Base-by-base conservation (phyloP, 2,113 vertebrate genomes). In the Gambusia holbrooki region DNA sequence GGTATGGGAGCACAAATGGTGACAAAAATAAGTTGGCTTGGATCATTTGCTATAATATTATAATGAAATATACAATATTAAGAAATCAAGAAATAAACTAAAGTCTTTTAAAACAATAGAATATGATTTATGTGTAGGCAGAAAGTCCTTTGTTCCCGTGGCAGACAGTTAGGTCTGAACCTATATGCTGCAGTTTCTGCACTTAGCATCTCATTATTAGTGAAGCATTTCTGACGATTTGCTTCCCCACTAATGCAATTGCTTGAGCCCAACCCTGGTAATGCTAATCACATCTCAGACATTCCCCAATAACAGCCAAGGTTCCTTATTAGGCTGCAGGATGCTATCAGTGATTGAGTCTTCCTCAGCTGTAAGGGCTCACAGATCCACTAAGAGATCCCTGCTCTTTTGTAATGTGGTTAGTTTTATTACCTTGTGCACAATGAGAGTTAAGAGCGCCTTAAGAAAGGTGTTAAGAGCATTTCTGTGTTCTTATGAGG, bases 401-500 rank as follows among this genome's bases (percentile, higher is more conserved):
- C 54, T 71, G 77, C 74, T 85, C 80, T 77, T 84, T 84, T 58
- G 69, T 88, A 88, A 92, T 79, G 73, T 61, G 62, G 35, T 90
- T 90, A 88, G 66, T 51, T 73, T 79, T 88, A 90, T 88, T 89
- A 69, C 67, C 69, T 42, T 63, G 63, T 77, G 71, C 72, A 30
- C 30, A 3, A 73, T 79, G 80, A 86, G 74, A 66, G 79, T 88
- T 86, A 73, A 48, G n/a, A 73, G 76, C 28, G 40, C 78, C 80
- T 89, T 86, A 87, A 88, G 73, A 78, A 81, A 82, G 81, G 83
- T 83, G 66, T 76, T 82, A 80, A 83, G 78, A 84, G 87, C 82
- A 82, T 90, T 83, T 84, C 79, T 71, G 62, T 86, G 77, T 85
- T 85, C 74, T 90, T 81, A 75, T 65, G 81, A 67, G 77, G 73